Conservation (phyloP, 2,888 invertebrate genomes). For the Nomada ferruginata region DNA sequence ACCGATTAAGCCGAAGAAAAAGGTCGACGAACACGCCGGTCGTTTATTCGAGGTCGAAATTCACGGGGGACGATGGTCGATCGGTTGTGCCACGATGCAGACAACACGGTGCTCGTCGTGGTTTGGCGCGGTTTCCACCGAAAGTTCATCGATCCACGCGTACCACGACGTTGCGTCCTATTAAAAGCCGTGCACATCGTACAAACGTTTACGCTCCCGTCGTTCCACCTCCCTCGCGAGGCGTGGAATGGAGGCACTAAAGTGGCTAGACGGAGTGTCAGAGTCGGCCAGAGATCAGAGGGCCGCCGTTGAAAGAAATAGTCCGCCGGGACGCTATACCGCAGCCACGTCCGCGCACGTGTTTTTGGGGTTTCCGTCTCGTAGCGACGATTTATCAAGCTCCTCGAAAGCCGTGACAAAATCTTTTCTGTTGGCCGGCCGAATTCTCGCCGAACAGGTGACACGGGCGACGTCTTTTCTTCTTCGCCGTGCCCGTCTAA, state of each 20-base stretch:
- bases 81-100: constrained; percentile 16
- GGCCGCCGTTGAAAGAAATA: constrained; percentile 77
- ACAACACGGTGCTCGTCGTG: constrained; percentile 38
- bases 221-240: constrained; percentile 66
- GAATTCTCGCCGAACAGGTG: constrained; percentile 56
- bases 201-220: constrained; percentile 55
- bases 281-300: constrained; percentile 76
- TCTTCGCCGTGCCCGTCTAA: neutral
- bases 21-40: constrained; percentile 4
- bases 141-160: constrained; percentile 73
- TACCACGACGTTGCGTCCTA: constrained; percentile 67
- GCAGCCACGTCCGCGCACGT: constrained; percentile 63
- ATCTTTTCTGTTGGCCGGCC: constrained; percentile 25
- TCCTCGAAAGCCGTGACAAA: constrained; percentile 64
- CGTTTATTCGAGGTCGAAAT: constrained; percentile 26
- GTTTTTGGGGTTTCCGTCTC: constrained; percentile 60
- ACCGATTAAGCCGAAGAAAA: neutral
- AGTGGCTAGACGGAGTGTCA: constrained; percentile 74
- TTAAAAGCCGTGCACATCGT: constrained; percentile 67
- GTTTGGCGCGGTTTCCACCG: constrained; percentile 47
- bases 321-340: constrained; percentile 65
- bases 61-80: constrained; percentile 5
- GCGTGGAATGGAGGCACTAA: constrained; percentile 68
- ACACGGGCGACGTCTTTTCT: constrained; percentile 13
- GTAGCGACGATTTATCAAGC: constrained; percentile 68